phyloP scores from a whole-genome alignment of 1,140 invertebrate genomes.

The Zaprionus ornatus region DNA sequence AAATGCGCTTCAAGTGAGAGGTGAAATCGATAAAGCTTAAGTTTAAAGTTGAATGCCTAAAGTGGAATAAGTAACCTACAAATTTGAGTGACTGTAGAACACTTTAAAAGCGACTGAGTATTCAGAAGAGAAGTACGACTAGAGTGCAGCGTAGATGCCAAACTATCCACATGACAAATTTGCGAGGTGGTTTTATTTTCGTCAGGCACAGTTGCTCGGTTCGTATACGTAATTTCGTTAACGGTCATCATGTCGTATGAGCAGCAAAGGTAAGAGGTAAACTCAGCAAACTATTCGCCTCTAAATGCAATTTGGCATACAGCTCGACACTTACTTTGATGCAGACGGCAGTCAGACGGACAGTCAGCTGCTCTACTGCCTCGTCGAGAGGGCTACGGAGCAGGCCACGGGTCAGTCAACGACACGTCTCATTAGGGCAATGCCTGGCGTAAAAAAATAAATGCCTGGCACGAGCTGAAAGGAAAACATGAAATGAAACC shows the following conservation, averaged over 20 bases:
- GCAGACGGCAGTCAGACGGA: slow-evolving; percentile 5
- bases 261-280: slow-evolving; percentile 30
- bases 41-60: background rate
- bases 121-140: too few species aligned
- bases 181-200: background rate
- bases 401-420: slow-evolving; percentile 51
- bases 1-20: background rate
- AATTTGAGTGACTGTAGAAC: background rate
- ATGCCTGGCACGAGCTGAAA: slow-evolving; percentile 46
- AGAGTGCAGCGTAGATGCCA: background rate
- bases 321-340: slow-evolving; percentile 17
- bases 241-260: slow-evolving; percentile 46
- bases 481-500: slow-evolving; percentile 55
- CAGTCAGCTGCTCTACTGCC: slow-evolving; percentile 6
- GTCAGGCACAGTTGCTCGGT: background rate
- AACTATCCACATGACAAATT: slow-evolving; percentile 6
- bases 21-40: background rate
- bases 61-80: background rate
- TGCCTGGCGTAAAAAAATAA: slow-evolving; percentile 43
- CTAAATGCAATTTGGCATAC: slow-evolving; percentile 23
- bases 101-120: background rate
- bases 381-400: background rate
- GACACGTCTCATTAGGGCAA: slow-evolving; percentile 66
- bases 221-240: slow-evolving; percentile 22
- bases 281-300: background rate